These are phyloP conservation scores for Turritopsis dohrnii DNA, from an alignment of 30 jellyfish, hydroid and myxozoan species.

Conservation along the genomic window DNA sequence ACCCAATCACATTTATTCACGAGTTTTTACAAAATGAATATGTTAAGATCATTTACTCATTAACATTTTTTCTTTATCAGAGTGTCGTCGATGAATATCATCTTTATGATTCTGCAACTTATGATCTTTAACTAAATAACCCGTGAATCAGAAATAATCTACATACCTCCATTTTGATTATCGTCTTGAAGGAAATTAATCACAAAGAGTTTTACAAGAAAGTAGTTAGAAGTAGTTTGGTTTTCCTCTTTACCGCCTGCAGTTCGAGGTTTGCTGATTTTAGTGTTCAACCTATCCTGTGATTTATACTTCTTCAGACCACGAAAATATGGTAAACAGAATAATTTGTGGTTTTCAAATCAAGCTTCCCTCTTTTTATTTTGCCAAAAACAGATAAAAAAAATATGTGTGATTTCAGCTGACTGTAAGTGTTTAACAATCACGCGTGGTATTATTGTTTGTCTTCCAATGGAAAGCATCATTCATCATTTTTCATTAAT, in stretches of 20 bases:
- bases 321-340: neutral
- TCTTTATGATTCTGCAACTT: too few species aligned
- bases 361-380: neutral
- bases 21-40: too few species aligned
- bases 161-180: neutral
- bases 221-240: neutral
- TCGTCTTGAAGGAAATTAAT: neutral
- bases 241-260: neutral
- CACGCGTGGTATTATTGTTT: neutral
- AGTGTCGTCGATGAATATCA: too few species aligned
- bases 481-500: too few species aligned
- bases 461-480: too few species aligned
- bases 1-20: too few species aligned
- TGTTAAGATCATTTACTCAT: too few species aligned
- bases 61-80: too few species aligned
- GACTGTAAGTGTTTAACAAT: neutral
- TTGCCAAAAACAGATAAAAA: neutral
- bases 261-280: neutral
- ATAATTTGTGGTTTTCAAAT: neutral
- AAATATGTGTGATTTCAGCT: neutral
- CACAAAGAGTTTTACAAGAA: neutral
- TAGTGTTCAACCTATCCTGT: neutral
- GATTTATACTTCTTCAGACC: neutral
- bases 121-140: too few species aligned
- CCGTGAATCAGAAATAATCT: too few species aligned